Conservation (phyloP, 2,888 invertebrate genomes). For the Chrysolina haemoptera region DNA sequence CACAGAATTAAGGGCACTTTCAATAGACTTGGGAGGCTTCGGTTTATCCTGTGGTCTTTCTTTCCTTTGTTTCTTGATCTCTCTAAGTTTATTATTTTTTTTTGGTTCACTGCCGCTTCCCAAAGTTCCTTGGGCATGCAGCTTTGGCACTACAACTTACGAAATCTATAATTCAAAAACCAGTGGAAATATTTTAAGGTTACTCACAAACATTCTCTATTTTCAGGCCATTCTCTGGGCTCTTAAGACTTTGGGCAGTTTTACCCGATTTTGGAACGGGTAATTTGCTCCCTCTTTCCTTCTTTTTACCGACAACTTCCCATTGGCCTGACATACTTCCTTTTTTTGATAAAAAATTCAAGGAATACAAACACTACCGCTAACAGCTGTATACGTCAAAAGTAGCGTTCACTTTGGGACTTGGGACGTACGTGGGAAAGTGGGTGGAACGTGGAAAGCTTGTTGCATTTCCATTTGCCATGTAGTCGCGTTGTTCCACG, state of each 20-base stretch:
- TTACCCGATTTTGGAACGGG: slow-evolving; percentile 69
- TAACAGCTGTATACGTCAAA: slow-evolving; percentile 20
- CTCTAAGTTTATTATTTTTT: slow-evolving; percentile 68
- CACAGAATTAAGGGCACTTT: slow-evolving; percentile 76
- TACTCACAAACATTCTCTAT: slow-evolving; percentile 84
- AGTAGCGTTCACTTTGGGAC: neutral
- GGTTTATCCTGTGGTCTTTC: slow-evolving; percentile 73
- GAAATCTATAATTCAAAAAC: neutral
- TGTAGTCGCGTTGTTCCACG: too few species aligned
- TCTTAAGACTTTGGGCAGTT: slow-evolving; percentile 71
- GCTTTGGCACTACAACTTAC: slow-evolving; percentile 75
- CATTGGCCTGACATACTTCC: slow-evolving; percentile 74
- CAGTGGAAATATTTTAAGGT: slow-evolving; percentile 22
- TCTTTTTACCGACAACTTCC: slow-evolving; percentile 82
- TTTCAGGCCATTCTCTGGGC: slow-evolving; percentile 72
- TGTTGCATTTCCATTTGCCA: too few species aligned
- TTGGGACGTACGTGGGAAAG: neutral
- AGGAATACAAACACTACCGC: slow-evolving; percentile 6
- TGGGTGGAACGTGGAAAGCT: slow-evolving; percentile 1
- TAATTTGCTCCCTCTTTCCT: slow-evolving; percentile 71
- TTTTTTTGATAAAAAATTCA: neutral
- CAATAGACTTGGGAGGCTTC: slow-evolving; percentile 78
- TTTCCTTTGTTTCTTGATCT: slow-evolving; percentile 62
- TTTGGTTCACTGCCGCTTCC: slow-evolving; percentile 71
- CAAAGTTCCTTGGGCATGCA: slow-evolving; percentile 68